phyloP scores from a whole-genome alignment of 2,797 vertebrate species.

The Pampus argenteus region DNA sequence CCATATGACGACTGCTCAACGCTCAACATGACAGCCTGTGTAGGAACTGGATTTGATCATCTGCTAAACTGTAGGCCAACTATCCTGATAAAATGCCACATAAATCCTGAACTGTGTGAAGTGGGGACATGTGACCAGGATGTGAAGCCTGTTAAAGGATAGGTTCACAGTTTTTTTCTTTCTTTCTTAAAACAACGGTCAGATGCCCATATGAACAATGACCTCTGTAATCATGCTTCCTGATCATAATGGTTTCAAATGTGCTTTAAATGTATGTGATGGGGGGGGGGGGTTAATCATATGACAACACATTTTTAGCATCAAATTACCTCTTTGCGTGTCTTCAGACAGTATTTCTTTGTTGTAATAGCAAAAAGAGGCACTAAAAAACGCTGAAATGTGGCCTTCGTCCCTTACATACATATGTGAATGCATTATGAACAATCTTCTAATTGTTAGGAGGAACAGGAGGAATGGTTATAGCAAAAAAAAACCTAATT shows the following conservation, averaged over 20 bases:
- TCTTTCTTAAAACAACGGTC: neutral
- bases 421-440: too few relatives aligned
- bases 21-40: neutral
- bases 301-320: too few relatives aligned
- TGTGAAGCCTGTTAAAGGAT: neutral
- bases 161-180: neutral
- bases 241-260: neutral
- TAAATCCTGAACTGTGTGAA: neutral
- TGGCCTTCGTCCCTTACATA: too few relatives aligned
- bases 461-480: neutral
- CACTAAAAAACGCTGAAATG: too few relatives aligned
- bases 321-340: too few relatives aligned
- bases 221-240: neutral
- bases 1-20: conserved; percentile 6
- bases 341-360: too few relatives aligned
- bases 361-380: too few relatives aligned
- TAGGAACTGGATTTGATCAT: neutral
- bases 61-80: neutral
- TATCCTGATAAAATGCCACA: neutral
- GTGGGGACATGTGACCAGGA: neutral
- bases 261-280: too few relatives aligned
- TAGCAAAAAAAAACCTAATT: neutral
- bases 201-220: neutral
- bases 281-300: too few relatives aligned
- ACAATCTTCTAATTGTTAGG: too few relatives aligned